Evolutionary conservation across 1,140 invertebrate genomes (phyloP), one percentile per base, ranked within the genome.

Genomic region (Drosophila suzukii): DNA sequence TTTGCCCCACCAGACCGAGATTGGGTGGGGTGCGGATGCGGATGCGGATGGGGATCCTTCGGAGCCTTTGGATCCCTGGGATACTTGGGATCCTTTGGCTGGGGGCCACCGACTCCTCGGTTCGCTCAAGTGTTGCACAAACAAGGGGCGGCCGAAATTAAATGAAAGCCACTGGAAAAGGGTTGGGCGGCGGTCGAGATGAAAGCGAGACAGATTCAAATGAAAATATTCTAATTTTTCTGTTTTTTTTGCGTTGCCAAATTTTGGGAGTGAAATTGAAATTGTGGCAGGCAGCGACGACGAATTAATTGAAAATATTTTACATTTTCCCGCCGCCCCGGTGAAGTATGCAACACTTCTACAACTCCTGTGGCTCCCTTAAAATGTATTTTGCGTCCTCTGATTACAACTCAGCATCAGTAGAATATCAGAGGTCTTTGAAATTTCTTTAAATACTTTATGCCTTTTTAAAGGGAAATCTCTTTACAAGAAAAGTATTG

Each of bases 241-340:
- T 38, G 17, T 15, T 39, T n/a, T 32, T 56, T 30, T 56, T 30
- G 20, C 13, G 4, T 30, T 32, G 44, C 44, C 53, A 53, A 77
- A 76, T 66, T 76, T 66, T 38, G 60, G 49, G 24, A 62, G 50
- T 73, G 72, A 85, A 85, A 86, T 88, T 82, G 82, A 82, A 86
- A 75, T 67, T 77, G 71, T 54, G 54, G 70, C 65, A 17, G 51
- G 50, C 51, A 54, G 30, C 51, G 39, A 66, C 70, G 50, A 65
- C 83, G 78, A 86, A 86, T 88, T 86, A 86, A 86, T 86, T 86
- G 71, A 88, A 86, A 86, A 86, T 86, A 86, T 88, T 88, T 88
- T 68, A 82, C 75, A 88, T 86, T 79, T 86, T 78, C 61, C 58
- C 43, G 70, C 30, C 39, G 58, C 58, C 79, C 58, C 55, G 49